A percentile compares a stretch with the other conserved stretches of the same genome.
These are phyloP conservation scores for Ceuthmochares aereus DNA, from an alignment of 2,113 vertebrate genomes.

Conservation along the genomic window DNA sequence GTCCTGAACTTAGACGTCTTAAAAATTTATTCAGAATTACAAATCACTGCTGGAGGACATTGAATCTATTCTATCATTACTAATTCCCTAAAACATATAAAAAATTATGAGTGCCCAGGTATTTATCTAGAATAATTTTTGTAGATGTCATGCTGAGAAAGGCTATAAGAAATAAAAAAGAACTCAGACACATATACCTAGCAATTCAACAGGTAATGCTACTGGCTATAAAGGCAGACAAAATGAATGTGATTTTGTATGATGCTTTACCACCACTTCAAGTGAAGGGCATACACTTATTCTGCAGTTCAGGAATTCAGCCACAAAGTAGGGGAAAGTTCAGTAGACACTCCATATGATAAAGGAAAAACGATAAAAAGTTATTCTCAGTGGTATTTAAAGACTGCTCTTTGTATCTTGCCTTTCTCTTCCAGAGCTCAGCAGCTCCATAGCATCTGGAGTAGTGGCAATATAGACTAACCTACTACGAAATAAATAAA, in stretches of 20 bases:
- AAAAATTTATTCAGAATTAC: not conserved
- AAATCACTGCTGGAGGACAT: not conserved
- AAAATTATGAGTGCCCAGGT: not conserved
- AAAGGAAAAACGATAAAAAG: not conserved
- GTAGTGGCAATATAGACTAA: not conserved
- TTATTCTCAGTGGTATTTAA: not conserved
- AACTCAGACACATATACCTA: not conserved
- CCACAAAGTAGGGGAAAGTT: not conserved
- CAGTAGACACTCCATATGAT: not conserved
- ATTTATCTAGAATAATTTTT: not conserved
- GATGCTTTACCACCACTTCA: not conserved
- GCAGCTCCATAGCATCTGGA: not conserved
- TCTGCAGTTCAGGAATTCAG: not conserved
- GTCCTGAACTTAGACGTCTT: not conserved
- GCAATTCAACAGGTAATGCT: not conserved
- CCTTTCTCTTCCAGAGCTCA: not conserved
- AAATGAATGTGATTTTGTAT: not conserved
- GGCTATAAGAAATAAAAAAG: not conserved
- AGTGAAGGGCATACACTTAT: not conserved
- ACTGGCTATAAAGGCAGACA: not conserved
- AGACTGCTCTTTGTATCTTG: not conserved
- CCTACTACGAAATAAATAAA: not conserved
- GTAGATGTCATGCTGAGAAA: not conserved
- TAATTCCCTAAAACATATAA: not conserved
- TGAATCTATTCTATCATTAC: not conserved